These are phyloP conservation scores for Psephotus haematonotus DNA, from an alignment of 2,113 vertebrate species.

Conservation along the genomic window DNA sequence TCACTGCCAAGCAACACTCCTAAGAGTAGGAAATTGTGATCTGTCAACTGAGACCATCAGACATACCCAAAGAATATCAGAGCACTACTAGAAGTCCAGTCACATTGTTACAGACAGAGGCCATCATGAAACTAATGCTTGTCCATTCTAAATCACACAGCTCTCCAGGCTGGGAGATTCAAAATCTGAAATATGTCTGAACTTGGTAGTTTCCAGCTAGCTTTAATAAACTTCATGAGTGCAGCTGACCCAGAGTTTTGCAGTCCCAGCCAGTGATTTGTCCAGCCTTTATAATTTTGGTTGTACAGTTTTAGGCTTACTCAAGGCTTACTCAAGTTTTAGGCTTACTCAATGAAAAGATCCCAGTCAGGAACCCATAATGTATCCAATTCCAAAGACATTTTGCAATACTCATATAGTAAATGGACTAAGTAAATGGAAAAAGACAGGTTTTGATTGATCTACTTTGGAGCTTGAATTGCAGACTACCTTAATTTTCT, in stretches of 20 bases:
- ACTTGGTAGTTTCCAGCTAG: not conserved
- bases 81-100: not conserved
- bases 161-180: not conserved
- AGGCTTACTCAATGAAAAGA: not conserved
- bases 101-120: not conserved
- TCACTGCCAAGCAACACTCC: not conserved
- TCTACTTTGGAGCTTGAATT: not conserved
- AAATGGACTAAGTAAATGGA: not conserved
- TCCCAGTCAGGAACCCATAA: not conserved
- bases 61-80: not conserved
- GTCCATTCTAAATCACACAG: not conserved
- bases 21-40: not conserved
- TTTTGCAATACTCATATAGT: not conserved
- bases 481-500: not conserved
- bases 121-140: not conserved
- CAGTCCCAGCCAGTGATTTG: not conserved
- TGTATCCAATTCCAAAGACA: not conserved
- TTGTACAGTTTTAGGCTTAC: not conserved
- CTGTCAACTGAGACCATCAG: not conserved
- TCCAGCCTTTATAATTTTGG: not conserved
- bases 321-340: not conserved
- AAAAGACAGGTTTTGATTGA: not conserved
- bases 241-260: not conserved
- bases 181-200: not conserved
- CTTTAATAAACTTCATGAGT: not conserved